Evolutionary conservation across 2,797 vertebrate genomes (phyloP), one percentile per base, ranked within the genome.

Genomic region (Enteromius anoplus): DNA sequence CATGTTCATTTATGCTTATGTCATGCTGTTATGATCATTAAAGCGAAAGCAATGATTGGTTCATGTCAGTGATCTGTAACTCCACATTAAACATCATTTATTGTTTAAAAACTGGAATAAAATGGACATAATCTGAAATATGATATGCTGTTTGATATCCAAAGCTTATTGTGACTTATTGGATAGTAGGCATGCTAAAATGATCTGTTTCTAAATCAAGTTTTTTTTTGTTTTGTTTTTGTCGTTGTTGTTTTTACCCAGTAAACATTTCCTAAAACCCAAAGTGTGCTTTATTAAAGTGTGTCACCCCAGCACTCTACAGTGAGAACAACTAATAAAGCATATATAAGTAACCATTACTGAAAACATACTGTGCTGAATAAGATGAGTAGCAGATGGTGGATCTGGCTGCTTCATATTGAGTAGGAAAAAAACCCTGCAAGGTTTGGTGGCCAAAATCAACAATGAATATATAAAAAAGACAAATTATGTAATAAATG

Each of bases 401-500:
- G 26, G 66, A 76, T 69, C 23, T 32, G 23, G 17, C 29, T 62
- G 64, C 12, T 47, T 77, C 37, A 53, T 37, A 66, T 26, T 45
- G 4, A 70, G 40, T 34, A 29, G 3, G 40, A 14, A 82, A 53
- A 58, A 60, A 64, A 70, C 72, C 29, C 40, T 37, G 40, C 19
- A 42, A 55, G 21, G 70, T 72, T 82, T 55, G 37, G 11, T 58
- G 37, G 14, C 51, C 51, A 70, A 80, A 70, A 60, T 80, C 66
- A 72, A 62, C 19, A 71, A 55, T 14, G 32, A 58, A 32, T 42
- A 26, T 55, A 3, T 49, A 80, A 73, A 37, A 42, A 68, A 51
- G 34, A 58, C 7, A 14, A 55, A 53, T 84, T 19, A 65, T 42
- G 62, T 51, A 80, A 76, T 37, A 75, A 70, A 83, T 58, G 53